phyloP scores from a whole-genome alignment of 2,113 vertebrate species.

The Dendrocopos noguchii region DNA sequence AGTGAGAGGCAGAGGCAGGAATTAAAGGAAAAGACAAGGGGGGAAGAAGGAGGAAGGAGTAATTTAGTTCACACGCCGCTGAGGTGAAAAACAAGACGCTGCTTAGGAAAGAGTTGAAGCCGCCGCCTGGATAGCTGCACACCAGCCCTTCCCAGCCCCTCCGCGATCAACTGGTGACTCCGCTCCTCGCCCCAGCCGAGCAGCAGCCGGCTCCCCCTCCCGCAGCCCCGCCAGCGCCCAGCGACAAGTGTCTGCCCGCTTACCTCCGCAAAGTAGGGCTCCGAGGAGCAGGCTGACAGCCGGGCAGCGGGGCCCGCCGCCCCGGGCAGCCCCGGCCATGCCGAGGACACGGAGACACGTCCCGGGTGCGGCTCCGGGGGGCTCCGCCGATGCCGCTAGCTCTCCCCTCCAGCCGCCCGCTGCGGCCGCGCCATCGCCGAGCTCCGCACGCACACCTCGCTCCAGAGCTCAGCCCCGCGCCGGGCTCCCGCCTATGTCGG shows the following conservation, averaged over 20 bases:
- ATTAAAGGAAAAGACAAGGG: neutral
- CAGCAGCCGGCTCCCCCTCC: neutral
- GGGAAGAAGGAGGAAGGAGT: neutral
- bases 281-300: constrained; percentile 58
- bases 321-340: neutral
- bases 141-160: neutral
- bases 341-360: neutral
- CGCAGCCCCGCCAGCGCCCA: neutral
- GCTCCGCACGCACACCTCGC: neutral
- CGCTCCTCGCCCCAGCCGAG: neutral
- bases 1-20: neutral
- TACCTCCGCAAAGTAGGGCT: constrained; percentile 74
- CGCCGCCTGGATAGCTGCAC: neutral
- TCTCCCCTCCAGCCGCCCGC: neutral
- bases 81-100: neutral
- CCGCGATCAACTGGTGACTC: constrained; percentile 43
- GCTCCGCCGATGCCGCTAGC: constrained; percentile 39
- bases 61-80: neutral
- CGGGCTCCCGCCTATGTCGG: neutral
- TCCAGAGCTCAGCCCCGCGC: neutral
- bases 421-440: neutral
- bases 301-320: neutral
- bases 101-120: neutral
- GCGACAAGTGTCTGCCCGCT: constrained; percentile 3
- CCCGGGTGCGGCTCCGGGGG: neutral